phyloP scores from a whole-genome alignment of 2,888 invertebrate species.

The Stratiomys singularior region DNA sequence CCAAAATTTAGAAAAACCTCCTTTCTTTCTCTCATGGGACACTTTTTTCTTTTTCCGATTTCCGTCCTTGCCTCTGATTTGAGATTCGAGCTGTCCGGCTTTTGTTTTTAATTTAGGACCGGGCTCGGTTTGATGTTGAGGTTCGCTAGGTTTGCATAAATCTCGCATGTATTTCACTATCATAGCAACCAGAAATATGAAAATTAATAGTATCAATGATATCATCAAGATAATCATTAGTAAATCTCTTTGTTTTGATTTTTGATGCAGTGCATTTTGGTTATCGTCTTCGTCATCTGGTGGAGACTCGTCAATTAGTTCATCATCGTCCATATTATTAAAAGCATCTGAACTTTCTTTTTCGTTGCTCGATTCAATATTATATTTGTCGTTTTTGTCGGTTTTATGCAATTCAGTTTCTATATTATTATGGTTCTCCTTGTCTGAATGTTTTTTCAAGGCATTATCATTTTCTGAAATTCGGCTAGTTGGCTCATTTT shows the following conservation, averaged over 20 bases:
- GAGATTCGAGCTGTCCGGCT: neutral
- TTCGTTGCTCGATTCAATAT: too few species aligned
- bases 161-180: conserved; percentile 33
- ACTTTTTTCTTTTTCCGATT: neutral
- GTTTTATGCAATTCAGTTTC: too few species aligned
- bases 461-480: too few species aligned
- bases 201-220: neutral
- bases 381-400: too few species aligned
- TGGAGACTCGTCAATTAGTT: neutral
- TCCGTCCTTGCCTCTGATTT: neutral
- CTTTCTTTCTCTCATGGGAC: conserved; percentile 9
- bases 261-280: neutral
- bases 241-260: neutral
- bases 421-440: too few species aligned
- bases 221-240: conserved; percentile 8
- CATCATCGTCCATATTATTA: neutral
- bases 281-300: conserved; percentile 4
- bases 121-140: too few species aligned
- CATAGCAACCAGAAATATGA: conserved; percentile 5
- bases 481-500: too few species aligned
- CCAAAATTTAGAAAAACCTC: neutral
- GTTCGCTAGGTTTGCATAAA: neutral
- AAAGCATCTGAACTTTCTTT: too few species aligned
- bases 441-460: too few species aligned
- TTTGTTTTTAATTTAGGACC: too few species aligned